Percentiles rank a stretch among this genome's conserved stretches.
Conservation (phyloP, 2,888 invertebrate genomes). For the Eulithis prunata region DNA sequence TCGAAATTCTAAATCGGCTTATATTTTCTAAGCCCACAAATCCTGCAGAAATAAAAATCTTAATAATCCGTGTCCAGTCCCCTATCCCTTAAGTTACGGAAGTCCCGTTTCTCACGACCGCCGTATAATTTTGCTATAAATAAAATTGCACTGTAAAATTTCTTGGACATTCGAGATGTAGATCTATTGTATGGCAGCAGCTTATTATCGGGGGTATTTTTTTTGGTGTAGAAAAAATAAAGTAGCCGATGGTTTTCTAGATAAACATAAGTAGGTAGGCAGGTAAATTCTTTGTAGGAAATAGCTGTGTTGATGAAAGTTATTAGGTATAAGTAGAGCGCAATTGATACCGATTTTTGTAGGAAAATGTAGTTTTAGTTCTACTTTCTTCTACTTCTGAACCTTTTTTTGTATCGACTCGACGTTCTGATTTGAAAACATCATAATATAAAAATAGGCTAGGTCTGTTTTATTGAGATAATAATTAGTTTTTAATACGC, state of each 20-base stretch:
- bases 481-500: too few species aligned
- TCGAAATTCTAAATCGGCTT: conserved; percentile 45
- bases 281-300: not conserved
- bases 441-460: too few species aligned
- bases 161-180: conserved; percentile 60
- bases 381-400: too few species aligned
- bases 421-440: too few species aligned
- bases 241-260: conserved; percentile 1
- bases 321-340: too few species aligned
- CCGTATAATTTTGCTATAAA: conserved; percentile 80
- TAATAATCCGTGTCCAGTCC: conserved; percentile 40
- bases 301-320: too few species aligned
- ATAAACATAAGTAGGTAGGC: not conserved
- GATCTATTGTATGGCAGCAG: conserved; percentile 45
- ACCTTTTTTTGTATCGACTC: too few species aligned
- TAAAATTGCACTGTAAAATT: conserved; percentile 79
- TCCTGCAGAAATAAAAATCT: conserved; percentile 37
- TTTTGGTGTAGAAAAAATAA: conserved; percentile 15
- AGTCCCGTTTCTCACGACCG: conserved; percentile 68
- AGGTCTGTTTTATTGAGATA: too few species aligned
- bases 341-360: too few species aligned
- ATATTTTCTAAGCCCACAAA: conserved; percentile 49
- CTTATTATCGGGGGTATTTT: conserved; percentile 33
- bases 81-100: conserved; percentile 42
- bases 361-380: too few species aligned